Evolutionary conservation across 1,140 invertebrate species (phyloP).

Genomic region (Bombus sylvicola): DNA sequence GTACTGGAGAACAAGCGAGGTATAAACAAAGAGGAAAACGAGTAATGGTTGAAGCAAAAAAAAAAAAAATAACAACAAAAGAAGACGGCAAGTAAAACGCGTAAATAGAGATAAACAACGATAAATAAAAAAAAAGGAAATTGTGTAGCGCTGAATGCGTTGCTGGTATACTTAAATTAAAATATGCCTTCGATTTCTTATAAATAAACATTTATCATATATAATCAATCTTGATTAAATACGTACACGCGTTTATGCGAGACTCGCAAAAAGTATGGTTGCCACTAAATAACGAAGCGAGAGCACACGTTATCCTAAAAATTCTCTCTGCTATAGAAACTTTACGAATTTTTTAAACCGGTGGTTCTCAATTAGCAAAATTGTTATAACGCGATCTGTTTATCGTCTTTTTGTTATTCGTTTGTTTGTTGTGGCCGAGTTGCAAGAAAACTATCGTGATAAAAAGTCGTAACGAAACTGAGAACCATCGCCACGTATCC

Average conservation of each 20-base stretch:
- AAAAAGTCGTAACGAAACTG: neutral
- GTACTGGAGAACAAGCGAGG: too few relatives aligned
- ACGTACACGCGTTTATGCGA: neutral
- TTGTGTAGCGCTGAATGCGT: constrained; percentile 1
- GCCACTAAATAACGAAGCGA: constrained; percentile 3
- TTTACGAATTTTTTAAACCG: neutral
- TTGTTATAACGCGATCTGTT: neutral
- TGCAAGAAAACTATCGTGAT: neutral
- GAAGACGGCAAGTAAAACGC: neutral
- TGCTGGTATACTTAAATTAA: neutral
- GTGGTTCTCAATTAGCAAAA: neutral
- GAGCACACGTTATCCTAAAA: neutral
- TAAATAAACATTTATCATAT: constrained; percentile 12
- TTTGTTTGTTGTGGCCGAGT: neutral
- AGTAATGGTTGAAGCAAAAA: neutral
- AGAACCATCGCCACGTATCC: neutral
- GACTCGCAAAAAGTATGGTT: neutral
- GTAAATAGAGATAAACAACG: neutral
- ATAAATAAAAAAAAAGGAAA: neutral
- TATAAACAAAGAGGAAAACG: neutral
- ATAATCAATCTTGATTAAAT: neutral
- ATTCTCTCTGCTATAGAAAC: neutral
- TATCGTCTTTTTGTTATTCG: neutral
- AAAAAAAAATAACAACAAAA: too few relatives aligned
- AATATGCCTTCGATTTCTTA: neutral